Conservation (phyloP, 2,888 invertebrate genomes). For the Molorchus minor region DNA sequence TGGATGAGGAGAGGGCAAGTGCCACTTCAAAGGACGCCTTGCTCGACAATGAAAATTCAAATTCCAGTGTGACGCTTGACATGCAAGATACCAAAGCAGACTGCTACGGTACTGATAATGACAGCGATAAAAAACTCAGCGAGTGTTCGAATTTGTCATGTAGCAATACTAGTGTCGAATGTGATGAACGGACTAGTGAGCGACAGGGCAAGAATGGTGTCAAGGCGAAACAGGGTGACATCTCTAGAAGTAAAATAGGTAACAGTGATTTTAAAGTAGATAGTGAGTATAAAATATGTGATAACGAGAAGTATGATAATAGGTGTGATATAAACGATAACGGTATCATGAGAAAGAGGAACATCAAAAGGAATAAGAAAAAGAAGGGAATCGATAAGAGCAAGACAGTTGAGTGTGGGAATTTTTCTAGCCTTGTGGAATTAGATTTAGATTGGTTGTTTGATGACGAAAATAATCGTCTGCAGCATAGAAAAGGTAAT, state of each 20-base stretch:
- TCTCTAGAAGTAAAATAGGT: constrained; percentile 24
- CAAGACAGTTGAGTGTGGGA: constrained; percentile 47
- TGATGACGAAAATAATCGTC: constrained; percentile 59
- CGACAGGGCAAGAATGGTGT: constrained; percentile 9
- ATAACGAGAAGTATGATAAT: constrained; percentile 62
- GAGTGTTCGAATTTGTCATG: constrained; percentile 57
- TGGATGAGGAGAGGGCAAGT: constrained; percentile 72
- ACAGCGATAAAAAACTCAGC: constrained; percentile 59
- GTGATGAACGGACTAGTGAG: constrained; percentile 46
- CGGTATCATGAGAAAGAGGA: constrained; percentile 47
- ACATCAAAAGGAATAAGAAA: constrained; percentile 49
- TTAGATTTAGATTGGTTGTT: constrained; percentile 74
- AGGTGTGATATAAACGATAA: constrained; percentile 17
- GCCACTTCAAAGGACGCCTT: constrained; percentile 77
- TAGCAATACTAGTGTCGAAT: constrained; percentile 58
- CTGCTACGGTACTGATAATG: constrained; percentile 57
- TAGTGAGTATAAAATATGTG: constrained; percentile 43
- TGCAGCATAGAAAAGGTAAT: constrained; percentile 48
- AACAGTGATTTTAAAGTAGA: constrained; percentile 27
- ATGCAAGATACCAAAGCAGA: constrained; percentile 62
- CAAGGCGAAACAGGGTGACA: constrained; percentile 24
- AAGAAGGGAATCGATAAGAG: constrained; percentile 46
- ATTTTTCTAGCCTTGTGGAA: constrained; percentile 64
- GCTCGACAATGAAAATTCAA: constrained; percentile 69
- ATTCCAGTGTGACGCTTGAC: constrained; percentile 62